Base-by-base conservation (phyloP, 2,113 vertebrate genomes). In the Chaetodon trifascialis region DNA sequence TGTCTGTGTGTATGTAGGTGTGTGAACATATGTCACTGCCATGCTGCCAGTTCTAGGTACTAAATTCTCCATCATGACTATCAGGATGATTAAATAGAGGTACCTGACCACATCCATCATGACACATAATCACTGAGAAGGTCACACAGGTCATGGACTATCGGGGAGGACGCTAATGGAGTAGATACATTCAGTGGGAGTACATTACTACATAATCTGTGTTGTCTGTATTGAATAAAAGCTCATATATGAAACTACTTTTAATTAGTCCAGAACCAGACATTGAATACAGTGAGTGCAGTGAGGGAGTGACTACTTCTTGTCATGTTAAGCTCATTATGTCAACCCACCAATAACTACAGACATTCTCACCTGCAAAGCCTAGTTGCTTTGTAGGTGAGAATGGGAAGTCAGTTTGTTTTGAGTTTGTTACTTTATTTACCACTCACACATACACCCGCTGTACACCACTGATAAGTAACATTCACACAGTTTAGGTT, bases 31-130 rank as follows among this genome's bases (percentile, higher is more conserved):
- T 90, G 92, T 92, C 89, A 90, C 90, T 93, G 91, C 90, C 88
- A 85, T 75, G 72, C 84, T 83, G 80, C 83, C 85, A 88, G 79
- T 71, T 73, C 82, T 34, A 70, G 52, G 89, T 68, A 82, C 85
- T 94, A 93, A 93, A 93, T 93, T 87, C 88, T 91, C 89, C 86
- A 91, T 91, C 91, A 92, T 84, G 86, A 91, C 90, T 76, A 84
- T 88, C 89, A 89, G 76, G 88, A 86, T 92, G 92, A 94, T 94
- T 93, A 93, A 94, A 93, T 89, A 90, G 65, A 83, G 73, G 76
- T 81, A 86, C 88, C 88, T 69, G 80, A 70, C 25, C 87, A 88
- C 88, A 93, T 94, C 90, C 89, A 92, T 94, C 89, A 93, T 74
- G 77, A 83, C 90, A 91, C 88, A 88, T 92, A 92, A 93, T 94